These are phyloP conservation scores for Reticulitermes lucifugus DNA, from an alignment of 2,888 invertebrate genomes.

Conservation along the genomic window DNA sequence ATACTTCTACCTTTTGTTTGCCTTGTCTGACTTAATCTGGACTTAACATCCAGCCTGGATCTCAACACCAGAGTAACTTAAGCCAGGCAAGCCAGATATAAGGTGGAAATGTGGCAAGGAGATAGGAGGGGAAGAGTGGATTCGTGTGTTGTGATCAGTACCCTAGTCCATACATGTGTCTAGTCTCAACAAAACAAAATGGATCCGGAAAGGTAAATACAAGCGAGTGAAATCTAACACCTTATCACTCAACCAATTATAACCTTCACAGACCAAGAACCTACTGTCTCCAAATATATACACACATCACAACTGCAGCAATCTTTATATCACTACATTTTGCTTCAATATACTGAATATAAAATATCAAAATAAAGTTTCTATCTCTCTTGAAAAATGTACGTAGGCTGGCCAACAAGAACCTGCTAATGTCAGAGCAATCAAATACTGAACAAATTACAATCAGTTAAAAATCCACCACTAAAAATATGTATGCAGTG, in stretches of 20 bases:
- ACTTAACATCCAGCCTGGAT: too few relatives aligned
- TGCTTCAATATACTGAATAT: not conserved
- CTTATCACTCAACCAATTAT: not conserved
- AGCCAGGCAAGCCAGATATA: too few relatives aligned
- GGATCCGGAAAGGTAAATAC: too few relatives aligned
- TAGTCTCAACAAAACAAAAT: too few relatives aligned
- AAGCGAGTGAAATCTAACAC: not conserved
- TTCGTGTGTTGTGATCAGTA: too few relatives aligned
- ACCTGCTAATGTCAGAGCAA: constrained; percentile 4
- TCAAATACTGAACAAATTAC: constrained; percentile 1
- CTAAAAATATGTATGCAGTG: constrained; percentile 37
- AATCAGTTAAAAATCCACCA: constrained; percentile 4
- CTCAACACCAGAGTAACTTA: too few relatives aligned
- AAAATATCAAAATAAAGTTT: not conserved
- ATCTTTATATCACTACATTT: not conserved
- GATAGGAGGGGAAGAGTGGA: too few relatives aligned
- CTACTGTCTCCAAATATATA: not conserved
- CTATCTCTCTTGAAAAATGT: not conserved
- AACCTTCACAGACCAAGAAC: not conserved
- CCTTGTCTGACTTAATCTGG: too few relatives aligned
- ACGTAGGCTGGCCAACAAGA: constrained; percentile 6
- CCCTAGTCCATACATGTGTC: too few relatives aligned
- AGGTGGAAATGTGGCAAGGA: too few relatives aligned
- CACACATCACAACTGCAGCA: not conserved
- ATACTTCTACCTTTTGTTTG: too few relatives aligned